These are phyloP conservation scores for Cataglyphis albicans DNA, from an alignment of 2,888 invertebrate species.

Conservation along the genomic window DNA sequence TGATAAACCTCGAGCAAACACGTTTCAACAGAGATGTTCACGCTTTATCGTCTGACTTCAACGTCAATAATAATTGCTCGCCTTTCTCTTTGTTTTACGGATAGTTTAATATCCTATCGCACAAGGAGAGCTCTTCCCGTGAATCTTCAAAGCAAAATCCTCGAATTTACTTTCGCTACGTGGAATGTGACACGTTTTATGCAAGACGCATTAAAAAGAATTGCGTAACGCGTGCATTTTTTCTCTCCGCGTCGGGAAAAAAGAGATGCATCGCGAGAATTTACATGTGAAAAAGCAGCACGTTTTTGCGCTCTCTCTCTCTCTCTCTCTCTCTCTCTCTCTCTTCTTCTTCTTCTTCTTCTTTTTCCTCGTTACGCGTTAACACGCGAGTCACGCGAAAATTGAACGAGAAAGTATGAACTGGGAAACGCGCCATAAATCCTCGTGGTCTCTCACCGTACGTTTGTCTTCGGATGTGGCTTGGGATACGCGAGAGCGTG, in stretches of 20 bases:
- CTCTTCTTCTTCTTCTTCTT: neutral
- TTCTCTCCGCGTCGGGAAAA: neutral
- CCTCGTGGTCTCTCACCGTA: conserved; percentile 7
- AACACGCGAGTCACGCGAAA: conserved; percentile 27
- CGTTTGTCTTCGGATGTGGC: conserved; percentile 41
- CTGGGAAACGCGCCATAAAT: conserved; percentile 28
- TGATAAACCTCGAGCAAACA: conserved; percentile 26
- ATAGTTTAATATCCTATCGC: neutral
- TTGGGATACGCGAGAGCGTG: neutral
- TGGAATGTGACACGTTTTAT: neutral
- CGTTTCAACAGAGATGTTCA: conserved; percentile 7
- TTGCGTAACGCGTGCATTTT: neutral
- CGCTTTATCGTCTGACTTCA: conserved; percentile 30
- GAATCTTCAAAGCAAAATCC: neutral
- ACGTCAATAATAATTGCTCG: conserved; percentile 1
- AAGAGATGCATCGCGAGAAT: conserved; percentile 23
- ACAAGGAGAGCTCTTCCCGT: neutral
- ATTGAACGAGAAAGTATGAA: conserved; percentile 22
- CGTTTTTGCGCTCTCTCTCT: neutral
- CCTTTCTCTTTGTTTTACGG: neutral
- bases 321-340: neutral
- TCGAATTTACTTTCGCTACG: neutral
- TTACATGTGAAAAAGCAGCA: conserved; percentile 41
- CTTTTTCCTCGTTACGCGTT: neutral
- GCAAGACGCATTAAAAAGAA: conserved; percentile 16